Percentiles rank a stretch among this genome's conserved stretches.
Evolutionary conservation across 2,797 vertebrate genomes (phyloP).

Genomic region (Poecilia gillii): DNA sequence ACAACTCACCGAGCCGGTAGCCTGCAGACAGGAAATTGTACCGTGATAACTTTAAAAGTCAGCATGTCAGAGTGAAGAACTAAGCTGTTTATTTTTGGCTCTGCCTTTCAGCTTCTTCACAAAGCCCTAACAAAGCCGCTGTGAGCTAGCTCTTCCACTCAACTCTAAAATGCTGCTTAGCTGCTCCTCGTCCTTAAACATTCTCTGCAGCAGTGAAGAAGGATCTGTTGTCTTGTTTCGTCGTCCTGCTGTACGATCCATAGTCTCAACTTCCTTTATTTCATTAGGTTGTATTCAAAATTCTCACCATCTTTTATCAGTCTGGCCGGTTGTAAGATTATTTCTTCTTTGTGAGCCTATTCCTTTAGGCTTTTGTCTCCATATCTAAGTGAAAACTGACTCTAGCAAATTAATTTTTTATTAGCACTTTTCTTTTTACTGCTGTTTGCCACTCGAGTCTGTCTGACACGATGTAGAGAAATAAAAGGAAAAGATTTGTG

Average conservation of each 20-base stretch:
- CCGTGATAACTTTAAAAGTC: slow-evolving; percentile 29
- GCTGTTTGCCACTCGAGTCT: not conserved
- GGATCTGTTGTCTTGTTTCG: slow-evolving; percentile 12
- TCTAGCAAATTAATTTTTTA: not conserved
- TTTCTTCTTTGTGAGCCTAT: slow-evolving; percentile 9
- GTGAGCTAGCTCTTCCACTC: slow-evolving; percentile 54
- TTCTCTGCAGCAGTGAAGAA: slow-evolving; percentile 22
- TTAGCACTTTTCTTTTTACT: not conserved
- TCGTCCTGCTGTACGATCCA: slow-evolving; percentile 10
- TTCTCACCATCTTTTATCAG: slow-evolving; percentile 19
- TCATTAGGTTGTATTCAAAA: slow-evolving; percentile 1
- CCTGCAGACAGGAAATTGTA: slow-evolving; percentile 8
- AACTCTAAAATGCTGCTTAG: slow-evolving; percentile 33
- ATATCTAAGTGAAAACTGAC: slow-evolving; percentile 8
- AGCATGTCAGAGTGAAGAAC: slow-evolving; percentile 35
- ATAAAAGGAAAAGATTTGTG: not conserved
- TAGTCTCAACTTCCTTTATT: slow-evolving; percentile 26
- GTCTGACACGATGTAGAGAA: not conserved
- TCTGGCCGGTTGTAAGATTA: not conserved
- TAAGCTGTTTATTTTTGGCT: slow-evolving; percentile 67
- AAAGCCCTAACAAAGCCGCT: slow-evolving; percentile 60
- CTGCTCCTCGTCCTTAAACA: slow-evolving; percentile 23
- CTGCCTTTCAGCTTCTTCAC: slow-evolving; percentile 52
- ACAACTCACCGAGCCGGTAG: slow-evolving; percentile 8
- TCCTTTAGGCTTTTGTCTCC: not conserved